Conservation (phyloP, 2,113 vertebrate genomes). For the Antigone vipio region DNA sequence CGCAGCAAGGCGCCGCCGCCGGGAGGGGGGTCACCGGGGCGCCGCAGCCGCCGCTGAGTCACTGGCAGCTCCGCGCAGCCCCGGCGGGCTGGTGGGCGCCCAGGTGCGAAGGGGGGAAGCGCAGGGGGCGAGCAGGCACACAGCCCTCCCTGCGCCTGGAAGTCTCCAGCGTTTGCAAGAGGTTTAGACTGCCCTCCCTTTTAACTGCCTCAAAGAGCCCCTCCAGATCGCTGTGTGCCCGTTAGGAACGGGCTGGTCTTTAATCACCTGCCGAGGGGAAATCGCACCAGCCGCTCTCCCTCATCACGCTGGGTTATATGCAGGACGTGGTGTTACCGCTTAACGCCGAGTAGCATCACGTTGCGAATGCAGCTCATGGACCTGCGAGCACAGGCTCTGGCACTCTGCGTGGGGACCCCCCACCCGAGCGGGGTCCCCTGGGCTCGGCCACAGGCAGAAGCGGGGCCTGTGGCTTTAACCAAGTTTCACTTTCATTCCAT, state of each 20-base stretch:
- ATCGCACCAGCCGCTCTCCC: no score
- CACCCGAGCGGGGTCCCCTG: fast-evolving
- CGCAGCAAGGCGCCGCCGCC: background rate
- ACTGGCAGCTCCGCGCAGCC: background rate
- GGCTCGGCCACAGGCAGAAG: background rate
- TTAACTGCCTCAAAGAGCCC: background rate
- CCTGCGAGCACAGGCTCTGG: no score
- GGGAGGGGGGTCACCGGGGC: background rate
- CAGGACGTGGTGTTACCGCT: fast-evolving
- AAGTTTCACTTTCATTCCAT: background rate
- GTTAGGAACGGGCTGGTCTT: fast-evolving
- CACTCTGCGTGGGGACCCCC: background rate
- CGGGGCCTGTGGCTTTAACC: background rate
- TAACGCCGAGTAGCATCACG: fast-evolving
- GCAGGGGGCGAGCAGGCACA: background rate
- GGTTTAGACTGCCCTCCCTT: no score
- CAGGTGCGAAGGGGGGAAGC: background rate
- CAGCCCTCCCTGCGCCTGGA: background rate
- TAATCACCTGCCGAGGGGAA: background rate
- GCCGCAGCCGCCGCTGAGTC: constrained; percentile 21
- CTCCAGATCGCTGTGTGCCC: background rate
- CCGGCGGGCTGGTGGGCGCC: background rate
- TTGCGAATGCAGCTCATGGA: fast-evolving
- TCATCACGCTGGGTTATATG: fast-evolving
- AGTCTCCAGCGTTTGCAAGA: background rate